phyloP scores from a whole-genome alignment of 1,140 invertebrate genomes.

The Coptotermes formosanus region DNA sequence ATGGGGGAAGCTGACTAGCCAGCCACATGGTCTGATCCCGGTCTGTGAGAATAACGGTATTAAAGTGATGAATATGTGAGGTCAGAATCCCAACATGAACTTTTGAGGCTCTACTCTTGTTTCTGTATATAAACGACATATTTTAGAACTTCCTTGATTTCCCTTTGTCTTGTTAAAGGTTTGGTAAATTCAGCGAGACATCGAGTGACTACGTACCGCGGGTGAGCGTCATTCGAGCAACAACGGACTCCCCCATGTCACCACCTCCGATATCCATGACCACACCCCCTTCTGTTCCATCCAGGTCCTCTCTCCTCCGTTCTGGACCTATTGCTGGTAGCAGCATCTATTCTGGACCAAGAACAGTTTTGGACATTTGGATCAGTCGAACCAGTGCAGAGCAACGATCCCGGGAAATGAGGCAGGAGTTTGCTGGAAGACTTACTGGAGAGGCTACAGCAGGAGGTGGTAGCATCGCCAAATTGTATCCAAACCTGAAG shows the following conservation, averaged over 20 bases:
- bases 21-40: too few species aligned
- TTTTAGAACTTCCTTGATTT: too few species aligned
- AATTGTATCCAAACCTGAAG: conserved; percentile 78
- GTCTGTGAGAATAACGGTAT: too few species aligned
- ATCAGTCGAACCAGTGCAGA: conserved; percentile 46
- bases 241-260: conserved; percentile 79
- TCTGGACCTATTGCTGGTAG: conserved; percentile 34
- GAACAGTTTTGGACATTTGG: conserved; percentile 66
- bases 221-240: conserved; percentile 70
- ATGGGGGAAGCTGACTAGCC: too few species aligned
- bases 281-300: conserved; percentile 41
- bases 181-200: conserved; percentile 26
- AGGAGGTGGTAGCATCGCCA: conserved; percentile 58
- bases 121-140: neutral
- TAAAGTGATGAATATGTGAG: too few species aligned
- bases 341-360: conserved; percentile 44
- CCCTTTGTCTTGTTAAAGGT: neutral
- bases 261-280: conserved; percentile 57
- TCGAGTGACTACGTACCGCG: conserved; percentile 47
- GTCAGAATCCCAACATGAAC: neutral
- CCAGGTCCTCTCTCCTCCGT: neutral
- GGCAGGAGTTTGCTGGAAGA: conserved; percentile 77
- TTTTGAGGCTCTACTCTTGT: neutral
- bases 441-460: conserved; percentile 51
- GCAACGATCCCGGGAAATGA: conserved; percentile 19